These are phyloP conservation scores for Numida meleagris DNA, from an alignment of 2,113 vertebrate species.

Conservation along the genomic window DNA sequence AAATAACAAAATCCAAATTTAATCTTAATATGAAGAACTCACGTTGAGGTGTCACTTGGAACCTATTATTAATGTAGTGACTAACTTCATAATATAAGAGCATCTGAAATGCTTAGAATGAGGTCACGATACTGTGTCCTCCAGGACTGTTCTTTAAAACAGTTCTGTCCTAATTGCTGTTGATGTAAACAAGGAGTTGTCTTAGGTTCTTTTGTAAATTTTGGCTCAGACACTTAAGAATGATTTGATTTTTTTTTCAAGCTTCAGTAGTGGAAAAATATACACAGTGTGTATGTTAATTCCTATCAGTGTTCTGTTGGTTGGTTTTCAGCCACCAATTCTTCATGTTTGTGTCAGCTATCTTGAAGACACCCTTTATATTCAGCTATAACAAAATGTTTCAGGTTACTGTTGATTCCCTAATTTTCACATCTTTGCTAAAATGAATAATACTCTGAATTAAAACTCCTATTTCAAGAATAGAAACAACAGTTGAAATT, in stretches of 20 bases:
- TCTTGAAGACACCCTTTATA: neutral
- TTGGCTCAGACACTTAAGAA: too few relatives aligned
- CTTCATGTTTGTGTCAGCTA: neutral
- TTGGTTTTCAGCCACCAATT: neutral
- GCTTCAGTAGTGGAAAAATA: too few relatives aligned
- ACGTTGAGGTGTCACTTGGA: neutral
- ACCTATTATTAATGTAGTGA: neutral
- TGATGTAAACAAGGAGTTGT: too few relatives aligned
- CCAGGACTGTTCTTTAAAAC: too few relatives aligned
- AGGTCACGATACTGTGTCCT: too few relatives aligned
- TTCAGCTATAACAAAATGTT: neutral
- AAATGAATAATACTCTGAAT: neutral
- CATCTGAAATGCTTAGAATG: too few relatives aligned
- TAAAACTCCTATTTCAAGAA: neutral
- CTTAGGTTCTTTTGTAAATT: too few relatives aligned
- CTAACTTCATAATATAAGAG: neutral
- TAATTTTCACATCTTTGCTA: neutral
- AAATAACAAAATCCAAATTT: neutral
- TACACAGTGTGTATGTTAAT: neutral
- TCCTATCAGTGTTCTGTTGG: neutral
- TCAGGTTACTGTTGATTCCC: neutral
- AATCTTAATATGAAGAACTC: neutral
- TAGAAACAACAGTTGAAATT: neutral
- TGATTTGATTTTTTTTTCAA: too few relatives aligned
- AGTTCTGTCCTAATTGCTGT: too few relatives aligned